Evolutionary conservation across 2,888 invertebrate genomes (phyloP).

Genomic region (Limenitis camilla): DNA sequence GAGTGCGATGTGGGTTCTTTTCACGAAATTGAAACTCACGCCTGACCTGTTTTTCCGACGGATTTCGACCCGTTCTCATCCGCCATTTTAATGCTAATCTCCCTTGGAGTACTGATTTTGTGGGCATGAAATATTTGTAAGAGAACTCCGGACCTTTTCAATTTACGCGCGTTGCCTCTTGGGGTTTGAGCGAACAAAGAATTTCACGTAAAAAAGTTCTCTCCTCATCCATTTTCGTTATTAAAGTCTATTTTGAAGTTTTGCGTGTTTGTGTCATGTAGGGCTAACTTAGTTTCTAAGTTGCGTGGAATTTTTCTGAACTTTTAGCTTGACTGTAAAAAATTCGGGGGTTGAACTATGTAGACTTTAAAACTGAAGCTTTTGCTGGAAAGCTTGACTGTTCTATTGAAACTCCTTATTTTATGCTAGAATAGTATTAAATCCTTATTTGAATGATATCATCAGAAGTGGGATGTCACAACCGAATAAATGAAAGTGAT

Average conservation of each 20-base stretch:
- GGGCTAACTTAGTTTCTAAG: not conserved
- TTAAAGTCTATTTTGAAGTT: not conserved
- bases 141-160: slow-evolving; percentile 50
- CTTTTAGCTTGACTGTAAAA: too few species aligned
- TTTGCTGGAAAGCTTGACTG: too few species aligned
- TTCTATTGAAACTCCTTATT: too few species aligned
- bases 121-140: slow-evolving; percentile 59
- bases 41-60: slow-evolving; percentile 32
- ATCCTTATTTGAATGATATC: too few species aligned
- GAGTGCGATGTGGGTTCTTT: slow-evolving; percentile 7
- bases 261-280: not conserved
- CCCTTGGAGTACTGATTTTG: slow-evolving; percentile 50
- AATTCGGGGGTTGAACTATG: too few species aligned
- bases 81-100: slow-evolving; percentile 64
- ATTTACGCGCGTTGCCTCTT: slow-evolving; percentile 27
- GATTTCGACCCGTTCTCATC: slow-evolving; percentile 45
- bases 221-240: not conserved
- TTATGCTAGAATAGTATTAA: too few species aligned
- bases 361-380: too few species aligned
- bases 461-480: too few species aligned
- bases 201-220: slow-evolving; percentile 30
- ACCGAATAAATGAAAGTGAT: too few species aligned
- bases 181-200: slow-evolving; percentile 48
- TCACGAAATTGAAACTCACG: slow-evolving; percentile 16
- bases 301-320: not conserved